phyloP scores from a whole-genome alignment of 2,888 invertebrate genomes.

The Drosophila ustulata region DNA sequence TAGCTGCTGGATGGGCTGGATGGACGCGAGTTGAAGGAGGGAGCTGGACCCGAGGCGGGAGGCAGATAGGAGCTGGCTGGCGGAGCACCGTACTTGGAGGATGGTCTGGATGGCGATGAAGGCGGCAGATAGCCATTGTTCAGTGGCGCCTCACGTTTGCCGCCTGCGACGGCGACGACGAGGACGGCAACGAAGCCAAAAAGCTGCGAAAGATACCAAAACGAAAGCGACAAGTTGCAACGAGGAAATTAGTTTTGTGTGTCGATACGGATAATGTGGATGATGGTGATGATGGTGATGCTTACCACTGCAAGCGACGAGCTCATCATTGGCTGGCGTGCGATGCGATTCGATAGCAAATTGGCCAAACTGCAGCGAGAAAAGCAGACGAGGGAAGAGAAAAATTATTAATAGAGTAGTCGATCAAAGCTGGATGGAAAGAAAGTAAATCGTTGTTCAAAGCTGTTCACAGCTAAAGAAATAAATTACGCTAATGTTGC shows the following conservation, averaged over 20 bases:
- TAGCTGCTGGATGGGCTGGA: conserved; percentile 83
- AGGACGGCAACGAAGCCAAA: conserved; percentile 52
- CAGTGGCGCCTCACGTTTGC: conserved; percentile 84
- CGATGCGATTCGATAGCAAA: conserved; percentile 46
- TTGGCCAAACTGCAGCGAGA: conserved; percentile 59
- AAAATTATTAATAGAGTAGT: conserved; percentile 5
- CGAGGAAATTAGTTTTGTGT: conserved; percentile 71
- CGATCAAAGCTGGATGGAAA: conserved; percentile 16
- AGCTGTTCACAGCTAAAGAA: conserved; percentile 26
- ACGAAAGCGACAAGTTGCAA: neutral
- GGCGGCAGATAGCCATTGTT: conserved; percentile 84
- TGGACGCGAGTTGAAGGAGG: conserved; percentile 65
- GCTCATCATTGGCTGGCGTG: conserved; percentile 65
- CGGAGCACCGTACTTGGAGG: conserved; percentile 85
- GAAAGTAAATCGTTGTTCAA: conserved; percentile 33
- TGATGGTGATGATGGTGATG: conserved; percentile 16
- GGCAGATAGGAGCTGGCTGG: conserved; percentile 87
- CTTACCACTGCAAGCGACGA: conserved; percentile 79
- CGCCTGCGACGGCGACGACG: conserved; percentile 68
- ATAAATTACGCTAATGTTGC: conserved; percentile 71
- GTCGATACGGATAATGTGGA: conserved; percentile 44
- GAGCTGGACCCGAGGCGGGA: conserved; percentile 85
- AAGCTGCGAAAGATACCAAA: conserved; percentile 42
- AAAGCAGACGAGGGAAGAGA: conserved; percentile 30
- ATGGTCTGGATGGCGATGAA: conserved; percentile 82